These are phyloP conservation scores for Benitochromis conjunctus DNA, from an alignment of 2,113 vertebrate genomes.

Conservation along the genomic window DNA sequence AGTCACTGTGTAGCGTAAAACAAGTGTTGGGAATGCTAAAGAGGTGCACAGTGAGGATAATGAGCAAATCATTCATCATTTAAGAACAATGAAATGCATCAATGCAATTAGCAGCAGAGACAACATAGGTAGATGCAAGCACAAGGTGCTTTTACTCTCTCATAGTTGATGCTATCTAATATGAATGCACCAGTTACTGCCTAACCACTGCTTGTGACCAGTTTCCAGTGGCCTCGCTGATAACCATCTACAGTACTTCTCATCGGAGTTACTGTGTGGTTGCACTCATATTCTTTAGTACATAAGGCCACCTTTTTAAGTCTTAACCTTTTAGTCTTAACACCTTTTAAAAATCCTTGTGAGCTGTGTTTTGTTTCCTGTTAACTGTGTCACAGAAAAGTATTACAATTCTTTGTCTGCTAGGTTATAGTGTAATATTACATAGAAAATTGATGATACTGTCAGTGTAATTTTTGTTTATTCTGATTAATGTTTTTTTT, in stretches of 20 bases:
- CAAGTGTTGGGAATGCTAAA: neutral
- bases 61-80: neutral
- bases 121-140: neutral
- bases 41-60: neutral
- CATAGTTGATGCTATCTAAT: neutral
- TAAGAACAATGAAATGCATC: neutral
- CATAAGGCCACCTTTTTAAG: neutral
- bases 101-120: neutral
- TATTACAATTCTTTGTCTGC: neutral
- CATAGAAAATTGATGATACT: neutral
- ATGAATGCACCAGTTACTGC: neutral
- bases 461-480: neutral
- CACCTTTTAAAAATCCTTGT: neutral
- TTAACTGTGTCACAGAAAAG: neutral
- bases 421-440: neutral
- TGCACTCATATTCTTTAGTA: neutral
- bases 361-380: neutral
- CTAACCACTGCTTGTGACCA: neutral
- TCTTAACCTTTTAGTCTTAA: neutral
- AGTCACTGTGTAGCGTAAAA: neutral
- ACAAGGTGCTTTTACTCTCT: neutral
- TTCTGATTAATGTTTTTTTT: rapidly evolving
- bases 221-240: neutral
- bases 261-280: neutral
- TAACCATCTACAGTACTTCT: neutral